Evolutionary conservation across 1,140 invertebrate genomes (phyloP).

Genomic region (Dufourea novaeangliae): DNA sequence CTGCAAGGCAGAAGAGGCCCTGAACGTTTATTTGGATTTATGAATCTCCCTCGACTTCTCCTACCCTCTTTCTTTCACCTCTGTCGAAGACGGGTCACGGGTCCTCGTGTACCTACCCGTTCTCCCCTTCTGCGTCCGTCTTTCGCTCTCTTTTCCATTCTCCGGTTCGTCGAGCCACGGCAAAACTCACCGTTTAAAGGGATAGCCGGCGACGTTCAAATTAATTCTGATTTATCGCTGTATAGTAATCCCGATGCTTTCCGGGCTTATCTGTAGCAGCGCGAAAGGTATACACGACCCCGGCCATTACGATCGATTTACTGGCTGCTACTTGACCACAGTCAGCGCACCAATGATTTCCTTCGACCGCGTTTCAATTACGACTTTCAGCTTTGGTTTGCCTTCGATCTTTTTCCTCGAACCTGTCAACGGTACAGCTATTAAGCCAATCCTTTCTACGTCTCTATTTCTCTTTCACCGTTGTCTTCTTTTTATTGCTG

Average conservation of each 20-base stretch:
- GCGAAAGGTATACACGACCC: conserved; percentile 24
- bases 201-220: conserved; percentile 66
- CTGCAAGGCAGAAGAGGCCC: conserved; percentile 49
- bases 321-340: neutral
- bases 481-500: no score
- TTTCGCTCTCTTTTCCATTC: conserved; percentile 33
- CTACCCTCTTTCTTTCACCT: neutral
- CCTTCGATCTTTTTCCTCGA: neutral
- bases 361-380: neutral
- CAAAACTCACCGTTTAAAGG: conserved; percentile 68
- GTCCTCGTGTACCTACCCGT: conserved; percentile 17
- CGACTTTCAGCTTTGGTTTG: neutral
- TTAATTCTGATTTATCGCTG: conserved; percentile 76
- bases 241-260: conserved; percentile 60
- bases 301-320: conserved; percentile 24
- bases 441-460: neutral
- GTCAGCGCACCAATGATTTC: neutral
- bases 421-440: neutral
- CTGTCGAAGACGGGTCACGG: neutral
- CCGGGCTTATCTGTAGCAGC: conserved; percentile 39
- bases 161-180: conserved; percentile 52
- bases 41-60: conserved; percentile 66
- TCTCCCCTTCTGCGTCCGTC: neutral
- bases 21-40: conserved; percentile 76
- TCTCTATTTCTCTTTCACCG: no score